A percentile compares a stretch with the other conserved stretches of the same genome.
These are phyloP conservation scores for Seira musarum DNA, from an alignment of 2,888 invertebrate genomes.

Conservation along the genomic window DNA sequence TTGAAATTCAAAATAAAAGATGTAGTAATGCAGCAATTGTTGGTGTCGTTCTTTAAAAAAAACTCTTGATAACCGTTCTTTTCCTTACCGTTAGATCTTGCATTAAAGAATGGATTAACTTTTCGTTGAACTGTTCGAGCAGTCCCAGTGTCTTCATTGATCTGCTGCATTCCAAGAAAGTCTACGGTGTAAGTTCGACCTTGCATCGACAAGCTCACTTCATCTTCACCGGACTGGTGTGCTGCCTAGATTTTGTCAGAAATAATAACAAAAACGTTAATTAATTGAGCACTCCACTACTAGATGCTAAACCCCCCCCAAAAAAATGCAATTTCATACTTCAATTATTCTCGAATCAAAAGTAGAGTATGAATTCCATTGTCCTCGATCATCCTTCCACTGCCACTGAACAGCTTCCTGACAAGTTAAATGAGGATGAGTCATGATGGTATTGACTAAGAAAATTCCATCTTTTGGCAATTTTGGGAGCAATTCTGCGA, in stretches of 20 bases:
- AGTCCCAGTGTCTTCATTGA: slow-evolving; percentile 98
- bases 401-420: slow-evolving; percentile 92
- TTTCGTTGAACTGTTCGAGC: slow-evolving; percentile 92
- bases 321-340: slow-evolving; percentile 75
- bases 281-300: no score
- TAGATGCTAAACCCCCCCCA: no score
- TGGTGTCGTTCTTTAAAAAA: neutral
- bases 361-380: slow-evolving; percentile 92
- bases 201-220: slow-evolving; percentile 91
- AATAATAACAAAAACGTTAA: neutral
- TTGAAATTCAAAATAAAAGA: neutral
- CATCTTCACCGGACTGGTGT: slow-evolving; percentile 94
- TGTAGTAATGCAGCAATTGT: no score
- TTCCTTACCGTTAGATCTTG: slow-evolving; percentile 58
- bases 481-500: slow-evolving; percentile 97
- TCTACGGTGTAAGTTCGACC: slow-evolving; percentile 97
- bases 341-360: slow-evolving; percentile 96
- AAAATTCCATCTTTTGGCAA: slow-evolving; percentile 97
- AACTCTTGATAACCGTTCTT: neutral
- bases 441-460: slow-evolving; percentile 85
- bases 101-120: slow-evolving; percentile 70
- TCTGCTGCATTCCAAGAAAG: slow-evolving; percentile 97
- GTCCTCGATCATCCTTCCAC: slow-evolving; percentile 95
- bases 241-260: slow-evolving; percentile 85
- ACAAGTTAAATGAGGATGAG: slow-evolving; percentile 66